Conservation (phyloP, 37 sponge, comb jelly and placozoan genomes). For the Halisarca cf. caerulea region DNA sequence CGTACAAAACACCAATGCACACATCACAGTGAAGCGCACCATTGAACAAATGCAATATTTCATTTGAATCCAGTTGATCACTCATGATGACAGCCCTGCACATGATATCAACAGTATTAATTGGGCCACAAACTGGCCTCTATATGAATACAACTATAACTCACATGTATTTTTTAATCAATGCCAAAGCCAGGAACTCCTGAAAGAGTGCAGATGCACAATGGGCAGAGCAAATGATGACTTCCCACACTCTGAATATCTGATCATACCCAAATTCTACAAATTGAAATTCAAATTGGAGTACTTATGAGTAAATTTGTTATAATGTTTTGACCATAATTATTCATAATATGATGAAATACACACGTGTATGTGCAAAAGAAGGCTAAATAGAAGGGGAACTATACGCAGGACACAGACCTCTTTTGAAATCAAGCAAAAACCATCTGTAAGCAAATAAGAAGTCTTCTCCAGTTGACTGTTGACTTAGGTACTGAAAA, state of each 20-base stretch:
- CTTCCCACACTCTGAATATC: constrained; percentile 89
- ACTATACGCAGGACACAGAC: constrained; percentile 29
- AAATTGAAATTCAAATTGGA: background rate
- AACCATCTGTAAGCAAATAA: constrained; percentile 94
- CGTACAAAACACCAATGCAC: no score
- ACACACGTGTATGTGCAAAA: background rate
- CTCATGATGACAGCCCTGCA: constrained; percentile 87
- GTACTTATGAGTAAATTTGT: no score
- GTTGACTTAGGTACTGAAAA: constrained; percentile 75
- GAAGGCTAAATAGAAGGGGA: background rate
- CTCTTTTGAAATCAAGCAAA: constrained; percentile 92
- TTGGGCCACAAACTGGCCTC: background rate
- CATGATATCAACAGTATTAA: background rate
- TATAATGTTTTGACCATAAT: no score
- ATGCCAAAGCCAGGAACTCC: constrained; percentile 86
- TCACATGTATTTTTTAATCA: constrained; percentile 88
- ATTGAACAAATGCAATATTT: constrained; percentile 90
- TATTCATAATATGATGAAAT: background rate
- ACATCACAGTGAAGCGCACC: constrained; percentile 7
- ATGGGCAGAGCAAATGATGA: constrained; percentile 71
- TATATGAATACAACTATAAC: constrained; percentile 9
- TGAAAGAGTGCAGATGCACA: constrained; percentile 67
- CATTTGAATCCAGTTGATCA: constrained; percentile 84
- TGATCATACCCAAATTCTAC: constrained; percentile 83
- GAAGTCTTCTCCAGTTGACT: constrained; percentile 80